Base-by-base conservation (phyloP, 2,888 invertebrate genomes). In the Lacanobia wlatinum region DNA sequence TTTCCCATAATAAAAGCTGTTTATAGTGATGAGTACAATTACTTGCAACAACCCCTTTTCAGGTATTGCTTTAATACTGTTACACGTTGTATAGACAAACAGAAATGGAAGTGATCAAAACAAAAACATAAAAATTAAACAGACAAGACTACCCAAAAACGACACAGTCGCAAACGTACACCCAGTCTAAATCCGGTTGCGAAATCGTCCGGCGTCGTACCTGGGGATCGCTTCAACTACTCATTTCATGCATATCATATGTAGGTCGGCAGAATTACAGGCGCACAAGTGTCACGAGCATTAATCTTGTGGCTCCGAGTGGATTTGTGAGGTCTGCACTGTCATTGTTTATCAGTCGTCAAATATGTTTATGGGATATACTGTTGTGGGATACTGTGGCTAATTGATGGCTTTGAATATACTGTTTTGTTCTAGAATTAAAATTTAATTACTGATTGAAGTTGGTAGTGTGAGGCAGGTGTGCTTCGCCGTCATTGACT, bases 211-310 rank as follows among this genome's bases (percentile, higher is more conserved):
- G 70, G 69, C 65, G 23, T n/a, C 50, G 72, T 85, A 87, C 88
- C 85, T 87, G 82, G 80, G 84, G 87, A 86, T 84, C 83, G 74
- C 76, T 87, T 84, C 76, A 76, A 85, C 83, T 82, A 83, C 86
- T 85, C 84, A 86, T 84, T 85, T 84, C 83, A 85, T 86, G 86
- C 87, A 86, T 87, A 87, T 83, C 76, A 84, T 85, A 83, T 85
- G 85, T 85, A 82, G 81, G 84, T 83, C 77, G 82, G 73, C 69
- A 71, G 83, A 78, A 79, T 87, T 84, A 81, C 87, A 70, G 74
- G 66, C 65, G 66, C 52, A 67, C 74, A 68, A 77, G 76, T 85
- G 76, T 87, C 78, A 70, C 53, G 40, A 70, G 64, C 75, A 87
- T 85, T 85, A 85, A 87, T 87, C 87, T 84, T 84, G 79, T 69